Evolutionary conservation across 37 sponge, comb jelly and placozoan genomes (phyloP).

Genomic region (Mnemiopsis leidyi): DNA sequence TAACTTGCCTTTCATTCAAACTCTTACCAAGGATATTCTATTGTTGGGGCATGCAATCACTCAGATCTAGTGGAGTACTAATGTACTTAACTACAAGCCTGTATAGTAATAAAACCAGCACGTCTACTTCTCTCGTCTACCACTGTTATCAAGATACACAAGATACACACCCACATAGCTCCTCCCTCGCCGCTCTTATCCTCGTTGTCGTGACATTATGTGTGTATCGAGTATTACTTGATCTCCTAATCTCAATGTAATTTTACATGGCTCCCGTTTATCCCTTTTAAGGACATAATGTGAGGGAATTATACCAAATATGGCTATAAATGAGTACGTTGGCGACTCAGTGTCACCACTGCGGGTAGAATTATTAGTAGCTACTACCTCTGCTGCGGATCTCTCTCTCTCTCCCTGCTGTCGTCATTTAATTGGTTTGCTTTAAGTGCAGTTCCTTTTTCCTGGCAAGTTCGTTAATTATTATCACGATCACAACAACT

Average conservation of each 20-base stretch:
- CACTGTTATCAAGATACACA: too few relatives aligned
- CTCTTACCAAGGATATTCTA: too few relatives aligned
- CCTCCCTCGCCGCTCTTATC: not conserved
- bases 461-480: too few relatives aligned
- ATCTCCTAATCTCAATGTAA: conserved; percentile 5
- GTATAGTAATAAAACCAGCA: too few relatives aligned
- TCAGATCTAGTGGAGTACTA: too few relatives aligned
- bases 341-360: not conserved
- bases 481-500: too few relatives aligned
- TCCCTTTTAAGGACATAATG: not conserved
- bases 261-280: conserved; percentile 22
- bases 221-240: not conserved
- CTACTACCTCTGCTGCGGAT: not conserved
- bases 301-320: not conserved
- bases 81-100: too few relatives aligned
- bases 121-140: too few relatives aligned
- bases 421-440: not conserved
- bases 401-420: conserved; percentile 5
- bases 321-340: not conserved
- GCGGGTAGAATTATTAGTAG: not conserved
- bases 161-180: too few relatives aligned
- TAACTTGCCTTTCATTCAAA: too few relatives aligned
- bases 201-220: not conserved
- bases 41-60: too few relatives aligned
- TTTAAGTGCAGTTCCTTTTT: not conserved